Conservation (phyloP, 2,113 vertebrate species). For the Hypocryptadius cinnamomeus region DNA sequence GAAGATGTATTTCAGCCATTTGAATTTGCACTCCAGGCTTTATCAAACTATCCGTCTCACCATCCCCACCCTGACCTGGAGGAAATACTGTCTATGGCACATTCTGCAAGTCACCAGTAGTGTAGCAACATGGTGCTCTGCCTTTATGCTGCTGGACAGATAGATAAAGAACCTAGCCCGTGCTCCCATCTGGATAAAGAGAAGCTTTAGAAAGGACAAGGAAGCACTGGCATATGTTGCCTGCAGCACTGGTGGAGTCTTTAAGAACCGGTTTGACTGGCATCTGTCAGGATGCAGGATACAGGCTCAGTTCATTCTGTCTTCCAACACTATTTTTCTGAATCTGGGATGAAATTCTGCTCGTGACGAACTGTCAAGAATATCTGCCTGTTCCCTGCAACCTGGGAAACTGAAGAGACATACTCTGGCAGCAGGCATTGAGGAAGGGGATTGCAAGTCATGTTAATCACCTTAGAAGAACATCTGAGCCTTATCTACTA, state of each 20-base stretch:
- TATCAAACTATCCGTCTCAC: not conserved
- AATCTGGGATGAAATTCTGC: not conserved
- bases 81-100: not conserved
- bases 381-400: not conserved
- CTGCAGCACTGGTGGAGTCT: not conserved
- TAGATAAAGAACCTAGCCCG: not conserved
- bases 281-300: not conserved
- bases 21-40: not conserved
- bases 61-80: not conserved
- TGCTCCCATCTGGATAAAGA: not conserved
- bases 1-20: not conserved
- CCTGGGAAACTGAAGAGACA: not conserved
- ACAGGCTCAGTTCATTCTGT: not conserved
- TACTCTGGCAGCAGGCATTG: not conserved
- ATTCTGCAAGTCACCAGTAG: not conserved
- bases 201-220: not conserved
- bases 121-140: not conserved
- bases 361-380: not conserved
- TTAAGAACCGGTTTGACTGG: not conserved
- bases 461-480: not conserved
- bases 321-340: slow-evolving; percentile 16
- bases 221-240: not conserved
- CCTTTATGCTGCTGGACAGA: not conserved
- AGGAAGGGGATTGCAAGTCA: not conserved
- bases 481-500: not conserved